Evolutionary conservation across 2,113 vertebrate species (phyloP).

Genomic region (Zosterops lateralis): DNA sequence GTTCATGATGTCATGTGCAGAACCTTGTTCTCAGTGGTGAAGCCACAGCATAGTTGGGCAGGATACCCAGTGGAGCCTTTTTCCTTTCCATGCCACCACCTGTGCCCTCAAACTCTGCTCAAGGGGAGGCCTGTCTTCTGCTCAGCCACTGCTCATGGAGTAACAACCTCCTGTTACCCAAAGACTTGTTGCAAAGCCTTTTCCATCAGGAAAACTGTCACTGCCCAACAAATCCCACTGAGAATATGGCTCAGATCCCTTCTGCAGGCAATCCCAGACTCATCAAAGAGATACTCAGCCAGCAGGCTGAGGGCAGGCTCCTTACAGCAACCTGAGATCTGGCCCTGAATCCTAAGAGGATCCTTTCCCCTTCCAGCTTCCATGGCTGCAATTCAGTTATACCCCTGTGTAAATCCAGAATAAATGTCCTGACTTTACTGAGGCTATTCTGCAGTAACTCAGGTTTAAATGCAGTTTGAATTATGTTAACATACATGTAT

Average conservation of each 20-base stretch:
- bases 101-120: neutral
- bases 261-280: neutral
- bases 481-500: neutral
- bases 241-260: neutral
- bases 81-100: neutral
- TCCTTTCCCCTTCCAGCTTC: neutral
- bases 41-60: rapidly evolving
- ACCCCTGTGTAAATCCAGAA: neutral
- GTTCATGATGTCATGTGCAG: rapidly evolving
- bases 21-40: neutral
- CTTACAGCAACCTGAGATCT: neutral
- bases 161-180: neutral
- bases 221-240: neutral
- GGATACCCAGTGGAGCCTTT: neutral
- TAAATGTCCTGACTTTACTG: neutral
- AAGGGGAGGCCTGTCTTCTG: neutral
- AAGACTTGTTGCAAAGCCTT: rapidly evolving
- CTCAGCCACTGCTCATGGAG: rapidly evolving
- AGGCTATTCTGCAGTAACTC: neutral
- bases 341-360: neutral
- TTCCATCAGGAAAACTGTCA: neutral
- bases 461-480: neutral
- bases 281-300: neutral
- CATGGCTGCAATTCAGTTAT: neutral
- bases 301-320: neutral